Percentiles rank a stretch among this genome's conserved stretches.
These are phyloP conservation scores for Brachyopa scutellaris DNA, from an alignment of 2,888 invertebrate genomes.

Conservation along the genomic window DNA sequence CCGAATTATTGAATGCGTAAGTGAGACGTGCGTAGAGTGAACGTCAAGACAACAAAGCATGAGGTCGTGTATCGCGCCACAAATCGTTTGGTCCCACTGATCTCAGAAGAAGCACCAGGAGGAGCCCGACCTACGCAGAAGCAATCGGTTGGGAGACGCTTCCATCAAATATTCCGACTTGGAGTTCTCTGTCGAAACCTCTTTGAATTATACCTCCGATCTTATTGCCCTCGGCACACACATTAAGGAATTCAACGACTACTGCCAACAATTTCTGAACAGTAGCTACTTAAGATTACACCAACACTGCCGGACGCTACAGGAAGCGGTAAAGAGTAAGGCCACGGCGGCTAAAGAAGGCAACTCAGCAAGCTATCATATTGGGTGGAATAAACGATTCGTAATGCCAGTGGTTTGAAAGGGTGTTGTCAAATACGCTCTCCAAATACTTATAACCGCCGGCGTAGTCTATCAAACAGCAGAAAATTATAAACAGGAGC, in stretches of 20 bases:
- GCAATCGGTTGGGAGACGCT: constrained; percentile 5
- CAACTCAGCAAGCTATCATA: too few relatives aligned
- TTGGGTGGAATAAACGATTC: neutral
- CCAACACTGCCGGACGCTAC: neutral
- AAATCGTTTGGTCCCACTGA: neutral
- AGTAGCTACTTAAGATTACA: neutral
- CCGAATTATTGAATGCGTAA: neutral
- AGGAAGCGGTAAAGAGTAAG: neutral
- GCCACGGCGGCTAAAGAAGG: too few relatives aligned
- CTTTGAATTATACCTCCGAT: constrained; percentile 4
- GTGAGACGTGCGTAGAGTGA: neutral
- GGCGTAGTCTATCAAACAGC: neutral
- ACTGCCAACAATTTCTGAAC: neutral
- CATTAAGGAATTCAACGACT: neutral
- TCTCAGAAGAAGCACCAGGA: neutral
- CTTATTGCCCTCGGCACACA: neutral
- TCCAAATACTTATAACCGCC: constrained; percentile 1
- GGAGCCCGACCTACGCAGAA: neutral
- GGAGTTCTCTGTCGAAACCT: constrained; percentile 7
- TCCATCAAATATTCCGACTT: constrained; percentile 8
- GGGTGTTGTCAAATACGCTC: too few relatives aligned
- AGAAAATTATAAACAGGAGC: neutral
- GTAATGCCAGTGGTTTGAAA: neutral
- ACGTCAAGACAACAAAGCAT: neutral
- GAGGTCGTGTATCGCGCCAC: neutral